These are phyloP conservation scores for Siniperca knerii DNA, from an alignment of 2,113 vertebrate species.

Conservation along the genomic window DNA sequence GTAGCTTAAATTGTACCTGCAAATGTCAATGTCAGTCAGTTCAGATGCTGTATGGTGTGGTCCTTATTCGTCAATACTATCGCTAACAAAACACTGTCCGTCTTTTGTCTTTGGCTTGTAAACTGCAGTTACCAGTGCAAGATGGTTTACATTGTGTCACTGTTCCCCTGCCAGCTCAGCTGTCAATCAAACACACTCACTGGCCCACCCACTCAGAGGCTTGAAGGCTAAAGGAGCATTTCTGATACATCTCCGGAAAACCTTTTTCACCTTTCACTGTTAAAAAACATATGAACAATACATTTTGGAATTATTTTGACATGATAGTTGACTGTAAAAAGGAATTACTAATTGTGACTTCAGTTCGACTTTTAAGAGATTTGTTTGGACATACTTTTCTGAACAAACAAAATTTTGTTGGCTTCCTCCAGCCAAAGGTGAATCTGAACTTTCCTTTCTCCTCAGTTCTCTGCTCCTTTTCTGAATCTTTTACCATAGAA, in stretches of 20 bases:
- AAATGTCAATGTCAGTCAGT: slow-evolving; percentile 1
- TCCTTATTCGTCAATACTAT: background rate
- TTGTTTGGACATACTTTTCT: background rate
- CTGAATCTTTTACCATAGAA: slow-evolving; percentile 64
- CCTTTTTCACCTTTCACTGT: background rate
- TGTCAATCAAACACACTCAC: slow-evolving; percentile 44
- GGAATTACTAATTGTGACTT: background rate
- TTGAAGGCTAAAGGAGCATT: background rate
- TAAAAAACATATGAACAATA: background rate
- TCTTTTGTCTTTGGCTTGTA: slow-evolving; percentile 13
- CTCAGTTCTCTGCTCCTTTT: slow-evolving; percentile 29
- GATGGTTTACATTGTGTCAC: slow-evolving; percentile 33
- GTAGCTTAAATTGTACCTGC: background rate
- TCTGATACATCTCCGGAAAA: background rate
- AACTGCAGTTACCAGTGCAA: slow-evolving; percentile 3
- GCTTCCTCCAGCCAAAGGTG: slow-evolving; percentile 21
- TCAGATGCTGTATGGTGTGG: background rate
- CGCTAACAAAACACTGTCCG: background rate
- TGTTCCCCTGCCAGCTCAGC: slow-evolving; percentile 19
- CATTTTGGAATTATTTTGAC: background rate
- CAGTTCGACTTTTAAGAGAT: background rate
- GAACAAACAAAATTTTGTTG: slow-evolving; percentile 2
- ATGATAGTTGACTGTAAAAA: background rate
- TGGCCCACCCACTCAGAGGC: slow-evolving; percentile 12
- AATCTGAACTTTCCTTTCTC: slow-evolving; percentile 34